These are phyloP conservation scores for Hyperopisus bebe DNA, from an alignment of 2,113 vertebrate genomes.

Conservation along the genomic window DNA sequence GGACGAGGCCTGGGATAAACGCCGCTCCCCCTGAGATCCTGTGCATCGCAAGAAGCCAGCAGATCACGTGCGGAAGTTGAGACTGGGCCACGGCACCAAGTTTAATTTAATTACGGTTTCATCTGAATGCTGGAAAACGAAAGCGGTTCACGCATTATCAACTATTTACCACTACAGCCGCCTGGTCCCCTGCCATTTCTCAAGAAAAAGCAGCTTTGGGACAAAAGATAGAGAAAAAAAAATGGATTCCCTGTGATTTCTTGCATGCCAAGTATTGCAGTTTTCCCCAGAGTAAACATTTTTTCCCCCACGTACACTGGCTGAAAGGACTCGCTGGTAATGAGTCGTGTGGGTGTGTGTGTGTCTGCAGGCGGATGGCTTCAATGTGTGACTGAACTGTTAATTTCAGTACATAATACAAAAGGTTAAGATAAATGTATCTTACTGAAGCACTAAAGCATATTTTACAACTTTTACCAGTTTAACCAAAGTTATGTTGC, in stretches of 20 bases:
- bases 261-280: background rate
- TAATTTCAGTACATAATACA: background rate
- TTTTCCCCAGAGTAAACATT: background rate
- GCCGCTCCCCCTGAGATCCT: conserved; percentile 16
- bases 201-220: background rate
- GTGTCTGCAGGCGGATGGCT: no score
- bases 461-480: background rate
- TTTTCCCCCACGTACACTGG: background rate
- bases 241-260: background rate
- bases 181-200: background rate
- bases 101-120: background rate
- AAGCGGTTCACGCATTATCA: background rate
- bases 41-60: background rate
- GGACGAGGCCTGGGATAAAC: background rate
- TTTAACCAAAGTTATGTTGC: background rate
- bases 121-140: background rate
- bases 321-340: no score
- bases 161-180: background rate
- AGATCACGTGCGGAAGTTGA: background rate
- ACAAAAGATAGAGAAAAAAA: background rate
- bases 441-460: background rate
- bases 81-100: background rate
- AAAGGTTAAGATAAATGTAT: background rate
- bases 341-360: no score
- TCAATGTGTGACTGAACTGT: background rate